Conservation (phyloP, 2,797 vertebrate species). For the Acropternis orthonyx region DNA sequence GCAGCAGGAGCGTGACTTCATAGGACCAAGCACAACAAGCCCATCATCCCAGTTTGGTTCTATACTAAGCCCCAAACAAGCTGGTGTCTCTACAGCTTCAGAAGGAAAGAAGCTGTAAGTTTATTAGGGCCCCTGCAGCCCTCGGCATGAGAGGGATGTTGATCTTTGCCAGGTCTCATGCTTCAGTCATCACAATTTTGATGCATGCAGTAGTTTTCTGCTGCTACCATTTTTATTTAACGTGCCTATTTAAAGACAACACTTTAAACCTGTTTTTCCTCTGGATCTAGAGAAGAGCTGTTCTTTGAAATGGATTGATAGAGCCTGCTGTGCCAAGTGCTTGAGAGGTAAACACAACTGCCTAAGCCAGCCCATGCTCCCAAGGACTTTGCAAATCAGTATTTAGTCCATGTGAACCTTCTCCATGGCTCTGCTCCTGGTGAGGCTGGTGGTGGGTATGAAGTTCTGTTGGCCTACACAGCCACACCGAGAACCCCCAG, state of each 20-base stretch:
- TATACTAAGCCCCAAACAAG: neutral
- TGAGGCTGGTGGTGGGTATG: neutral
- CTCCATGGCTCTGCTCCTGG: neutral
- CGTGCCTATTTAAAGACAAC: neutral
- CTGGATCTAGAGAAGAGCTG: neutral
- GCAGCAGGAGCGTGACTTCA: neutral
- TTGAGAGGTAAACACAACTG: neutral
- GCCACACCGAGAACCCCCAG: neutral
- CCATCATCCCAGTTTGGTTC: neutral
- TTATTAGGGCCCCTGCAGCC: neutral
- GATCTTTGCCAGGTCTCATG: neutral
- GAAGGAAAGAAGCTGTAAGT: neutral
- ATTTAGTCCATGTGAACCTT: rapidly evolving
- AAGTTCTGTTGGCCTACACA: neutral
- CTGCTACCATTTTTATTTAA: neutral
- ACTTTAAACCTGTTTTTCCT: neutral
- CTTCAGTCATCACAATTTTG: neutral
- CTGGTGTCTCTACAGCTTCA: neutral
- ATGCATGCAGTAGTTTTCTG: neutral
- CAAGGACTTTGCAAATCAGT: neutral
- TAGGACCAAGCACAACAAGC: neutral
- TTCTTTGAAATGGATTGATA: neutral
- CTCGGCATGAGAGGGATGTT: neutral
- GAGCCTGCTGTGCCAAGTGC: neutral
- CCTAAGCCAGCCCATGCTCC: neutral